A percentile compares a stretch with the other conserved stretches of the same genome.
phyloP scores from a whole-genome alignment of 35 echinoderm and acorn worm genomes.

The Acanthaster planci region DNA sequence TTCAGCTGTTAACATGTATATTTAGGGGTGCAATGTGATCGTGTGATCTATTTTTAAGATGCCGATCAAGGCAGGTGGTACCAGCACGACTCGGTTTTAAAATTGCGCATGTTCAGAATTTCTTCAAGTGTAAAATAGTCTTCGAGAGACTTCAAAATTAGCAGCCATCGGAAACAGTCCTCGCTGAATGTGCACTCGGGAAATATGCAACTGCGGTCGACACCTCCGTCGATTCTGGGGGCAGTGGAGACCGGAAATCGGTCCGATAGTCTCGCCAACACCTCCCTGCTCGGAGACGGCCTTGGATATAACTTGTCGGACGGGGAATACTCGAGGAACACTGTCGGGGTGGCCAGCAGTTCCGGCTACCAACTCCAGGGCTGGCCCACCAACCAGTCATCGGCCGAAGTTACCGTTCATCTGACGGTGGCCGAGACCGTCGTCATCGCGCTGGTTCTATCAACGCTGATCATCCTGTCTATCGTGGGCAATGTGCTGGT shows the following conservation, averaged over 20 bases:
- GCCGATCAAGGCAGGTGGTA: too few relatives aligned
- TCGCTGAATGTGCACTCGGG: background rate
- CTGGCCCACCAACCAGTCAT: background rate
- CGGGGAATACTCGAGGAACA: background rate
- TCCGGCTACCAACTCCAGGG: background rate
- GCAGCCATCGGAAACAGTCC: too few relatives aligned
- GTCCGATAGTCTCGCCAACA: background rate
- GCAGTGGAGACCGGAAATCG: background rate
- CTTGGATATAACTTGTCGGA: background rate
- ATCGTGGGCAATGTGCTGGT: conserved; percentile 95
- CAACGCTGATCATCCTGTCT: conserved; percentile 66
- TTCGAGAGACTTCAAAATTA: too few relatives aligned
- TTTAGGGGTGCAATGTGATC: too few relatives aligned
- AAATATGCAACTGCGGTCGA: conserved; percentile 8
- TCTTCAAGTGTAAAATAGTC: too few relatives aligned
- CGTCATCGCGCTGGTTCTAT: conserved; percentile 60
- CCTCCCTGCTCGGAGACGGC: background rate
- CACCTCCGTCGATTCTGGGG: background rate
- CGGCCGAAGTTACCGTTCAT: background rate
- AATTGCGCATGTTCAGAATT: too few relatives aligned
- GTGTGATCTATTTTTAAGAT: too few relatives aligned
- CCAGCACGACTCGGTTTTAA: too few relatives aligned
- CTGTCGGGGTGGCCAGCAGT: background rate
- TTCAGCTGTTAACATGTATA: too few relatives aligned
- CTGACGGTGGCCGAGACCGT: conserved; percentile 56